Base-by-base conservation (phyloP, 35 echinoderm and acorn worm genomes). In the Stichopus chloronotus region DNA sequence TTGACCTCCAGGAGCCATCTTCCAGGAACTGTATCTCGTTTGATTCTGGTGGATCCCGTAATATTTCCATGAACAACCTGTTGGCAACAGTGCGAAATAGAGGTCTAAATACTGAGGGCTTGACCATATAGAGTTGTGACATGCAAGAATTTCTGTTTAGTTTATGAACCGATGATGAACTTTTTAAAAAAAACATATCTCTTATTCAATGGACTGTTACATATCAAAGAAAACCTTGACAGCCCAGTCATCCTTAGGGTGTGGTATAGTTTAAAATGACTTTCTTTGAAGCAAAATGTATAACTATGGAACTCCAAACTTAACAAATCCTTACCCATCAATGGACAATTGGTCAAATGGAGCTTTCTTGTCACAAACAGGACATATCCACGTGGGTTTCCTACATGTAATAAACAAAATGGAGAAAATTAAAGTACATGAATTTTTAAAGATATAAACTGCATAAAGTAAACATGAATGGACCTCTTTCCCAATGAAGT, bases 381-480 rank as follows among this genome's bases (percentile, higher is more conserved):
- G 97, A 96, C 97, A 99, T 25, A 96, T 96, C 97, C 97, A 99
- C 56, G 97, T 99, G 22, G 97, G 95, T 86, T 99, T 99, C 95
- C 96, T 97, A 87, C 4, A 94, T 43, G 30, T 43, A 3, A 43
- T 0, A 43, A 43, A 43, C 30, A 43, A 43, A 43, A 43, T 43
- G 30, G 30, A 43, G 30, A 43, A 43, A 43, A 43, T 43, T 43
- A 43, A 43, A 43, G 30, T 1, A 43, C 30, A 43, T 43, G 30
- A 43, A 43, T 43, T 43, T 43, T 43, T 43, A 0, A 43, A 43
- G 30, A 43, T 43, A 43, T 43, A 43, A 43, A 43, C 0, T 1
- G 3, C 30, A 43, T 43, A 43, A 43, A 43, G 30, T 43, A 3
- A 43, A 43, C 30, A 43, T 43, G 30, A 43, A 43, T 43, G 30